Percentiles rank a stretch among this genome's conserved stretches.
phyloP scores from a whole-genome alignment of 2,113 vertebrate species.

The Mohoua ochrocephala region DNA sequence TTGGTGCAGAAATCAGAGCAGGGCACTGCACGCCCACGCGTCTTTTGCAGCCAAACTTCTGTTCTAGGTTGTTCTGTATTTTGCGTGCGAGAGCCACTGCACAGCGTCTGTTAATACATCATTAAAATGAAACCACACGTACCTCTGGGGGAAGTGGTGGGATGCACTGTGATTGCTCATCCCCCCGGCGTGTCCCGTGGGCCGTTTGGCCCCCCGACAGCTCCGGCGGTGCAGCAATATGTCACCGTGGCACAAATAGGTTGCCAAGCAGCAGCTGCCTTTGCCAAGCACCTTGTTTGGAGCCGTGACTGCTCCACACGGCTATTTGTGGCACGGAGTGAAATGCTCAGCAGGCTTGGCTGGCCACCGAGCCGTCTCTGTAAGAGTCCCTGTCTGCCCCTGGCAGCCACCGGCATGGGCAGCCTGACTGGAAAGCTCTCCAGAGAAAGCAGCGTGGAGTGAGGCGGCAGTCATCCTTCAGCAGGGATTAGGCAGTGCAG shows the following conservation, averaged over 20 bases:
- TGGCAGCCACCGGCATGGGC: background rate
- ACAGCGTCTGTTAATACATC: background rate
- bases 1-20: background rate
- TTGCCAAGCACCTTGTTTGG: slow-evolving; percentile 74
- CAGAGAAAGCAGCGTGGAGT: background rate
- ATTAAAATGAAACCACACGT: background rate
- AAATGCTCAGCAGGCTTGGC: slow-evolving; percentile 15
- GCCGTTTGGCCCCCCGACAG: background rate
- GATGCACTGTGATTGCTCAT: background rate
- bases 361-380: slow-evolving; percentile 7
- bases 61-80: background rate
- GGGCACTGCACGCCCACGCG: background rate
- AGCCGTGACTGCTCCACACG: slow-evolving; percentile 46
- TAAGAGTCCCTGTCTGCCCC: slow-evolving; percentile 49
- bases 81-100: background rate
- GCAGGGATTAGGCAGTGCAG: fast-evolving
- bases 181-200: fast-evolving
- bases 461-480: background rate
- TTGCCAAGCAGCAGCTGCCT: slow-evolving; percentile 72
- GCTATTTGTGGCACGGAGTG: slow-evolving; percentile 78
- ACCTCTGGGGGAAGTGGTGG: background rate
- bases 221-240: background rate
- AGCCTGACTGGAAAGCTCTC: background rate
- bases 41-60: background rate
- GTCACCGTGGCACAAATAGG: background rate